Conservation (phyloP, 2,113 vertebrate species). For the Seriola quinqueradiata region DNA sequence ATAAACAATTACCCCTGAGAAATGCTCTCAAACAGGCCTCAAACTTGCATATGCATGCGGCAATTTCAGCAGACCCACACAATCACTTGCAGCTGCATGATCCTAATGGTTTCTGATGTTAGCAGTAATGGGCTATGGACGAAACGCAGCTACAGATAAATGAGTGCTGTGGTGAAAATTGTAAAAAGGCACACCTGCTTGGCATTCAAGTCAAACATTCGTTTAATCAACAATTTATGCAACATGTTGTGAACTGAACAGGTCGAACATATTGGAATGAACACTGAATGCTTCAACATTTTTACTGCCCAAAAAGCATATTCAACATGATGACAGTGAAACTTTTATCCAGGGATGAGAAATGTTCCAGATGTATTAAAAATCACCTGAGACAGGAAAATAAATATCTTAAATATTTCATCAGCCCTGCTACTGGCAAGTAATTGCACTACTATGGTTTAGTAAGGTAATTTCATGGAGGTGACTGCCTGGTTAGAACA, state of each 20-base stretch:
- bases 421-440: conserved; percentile 26
- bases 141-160: conserved; percentile 15
- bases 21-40: background rate
- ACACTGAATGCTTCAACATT: background rate
- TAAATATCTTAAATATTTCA: conserved; percentile 36
- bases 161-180: conserved; percentile 6
- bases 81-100: background rate
- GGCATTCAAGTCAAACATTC: background rate
- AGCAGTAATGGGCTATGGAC: background rate
- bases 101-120: conserved; percentile 5
- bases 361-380: background rate
- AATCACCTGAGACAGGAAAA: background rate
- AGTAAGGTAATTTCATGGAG: conserved; percentile 41
- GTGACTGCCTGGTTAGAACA: conserved; percentile 20
- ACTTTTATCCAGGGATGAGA: background rate
- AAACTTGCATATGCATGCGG: background rate
- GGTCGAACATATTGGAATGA: background rate
- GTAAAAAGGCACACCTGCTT: conserved; percentile 1
- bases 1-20: conserved; percentile 28
- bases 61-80: background rate
- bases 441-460: conserved; percentile 42
- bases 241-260: background rate
- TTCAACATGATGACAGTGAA: background rate
- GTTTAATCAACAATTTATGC: background rate
- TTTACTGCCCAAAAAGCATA: background rate